phyloP scores from a whole-genome alignment of 2,797 vertebrate species.

The Myoxocephalus aenaeus region DNA sequence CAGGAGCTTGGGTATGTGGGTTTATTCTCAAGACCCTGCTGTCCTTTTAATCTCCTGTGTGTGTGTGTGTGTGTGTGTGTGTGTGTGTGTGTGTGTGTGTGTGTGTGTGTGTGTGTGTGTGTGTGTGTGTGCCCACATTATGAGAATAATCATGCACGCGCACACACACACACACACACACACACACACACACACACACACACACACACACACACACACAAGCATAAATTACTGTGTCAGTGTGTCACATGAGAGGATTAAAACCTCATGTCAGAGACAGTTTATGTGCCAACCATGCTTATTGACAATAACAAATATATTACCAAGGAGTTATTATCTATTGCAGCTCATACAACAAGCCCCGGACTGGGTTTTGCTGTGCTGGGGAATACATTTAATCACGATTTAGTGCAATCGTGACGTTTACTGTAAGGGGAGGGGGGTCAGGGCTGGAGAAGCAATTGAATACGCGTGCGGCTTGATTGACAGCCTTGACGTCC shows the following conservation, averaged over 20 bases:
- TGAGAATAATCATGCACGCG: not conserved
- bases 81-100: not conserved
- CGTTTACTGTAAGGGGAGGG: constrained; percentile 2
- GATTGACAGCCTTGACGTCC: constrained; percentile 41
- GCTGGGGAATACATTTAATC: constrained; percentile 29
- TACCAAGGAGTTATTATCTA: constrained; percentile 7
- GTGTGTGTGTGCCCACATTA: not conserved
- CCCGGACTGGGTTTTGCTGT: not conserved
- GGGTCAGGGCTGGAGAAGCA: not conserved
- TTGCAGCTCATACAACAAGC: constrained; percentile 6
- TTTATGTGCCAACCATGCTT: constrained; percentile 36
- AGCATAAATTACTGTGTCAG: constrained; percentile 61
- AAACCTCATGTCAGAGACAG: constrained; percentile 50
- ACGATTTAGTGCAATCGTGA: constrained; percentile 42
- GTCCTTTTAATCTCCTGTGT: constrained; percentile 60
- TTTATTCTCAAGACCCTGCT: constrained; percentile 56
- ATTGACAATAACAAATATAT: constrained; percentile 28
- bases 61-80: constrained; percentile 5
- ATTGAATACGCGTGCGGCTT: constrained; percentile 14
- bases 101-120: not conserved
- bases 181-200: not conserved
- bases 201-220: constrained; percentile 5
- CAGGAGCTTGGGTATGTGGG: constrained; percentile 42
- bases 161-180: not conserved
- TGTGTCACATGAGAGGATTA: constrained; percentile 67